phyloP scores from a whole-genome alignment of 2,888 invertebrate genomes.

The Buathra laborator region DNA sequence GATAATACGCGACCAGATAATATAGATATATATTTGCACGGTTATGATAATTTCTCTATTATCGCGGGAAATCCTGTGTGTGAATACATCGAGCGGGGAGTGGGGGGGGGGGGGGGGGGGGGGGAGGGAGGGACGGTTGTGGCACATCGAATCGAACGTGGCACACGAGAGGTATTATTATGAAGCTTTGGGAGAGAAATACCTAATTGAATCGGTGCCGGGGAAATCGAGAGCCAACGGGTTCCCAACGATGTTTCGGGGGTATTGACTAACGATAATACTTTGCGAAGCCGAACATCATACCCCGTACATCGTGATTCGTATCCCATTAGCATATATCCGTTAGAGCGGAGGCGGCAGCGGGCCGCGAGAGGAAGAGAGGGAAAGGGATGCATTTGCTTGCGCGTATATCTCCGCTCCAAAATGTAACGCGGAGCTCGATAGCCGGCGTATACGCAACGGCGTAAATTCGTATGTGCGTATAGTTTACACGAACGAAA shows the following conservation, averaged over 20 bases:
- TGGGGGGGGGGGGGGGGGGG: neutral
- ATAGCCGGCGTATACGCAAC: neutral
- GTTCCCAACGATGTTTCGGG: constrained; percentile 53
- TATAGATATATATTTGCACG: constrained; percentile 36
- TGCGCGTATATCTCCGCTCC: constrained; percentile 30
- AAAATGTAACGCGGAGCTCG: constrained; percentile 4
- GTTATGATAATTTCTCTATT: constrained; percentile 72
- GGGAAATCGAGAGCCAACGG: constrained; percentile 22
- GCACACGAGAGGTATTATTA: constrained; percentile 51
- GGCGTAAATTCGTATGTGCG: no score
- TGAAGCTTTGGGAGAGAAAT: constrained; percentile 51
- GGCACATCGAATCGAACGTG: constrained; percentile 42
- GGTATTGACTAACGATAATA: constrained; percentile 67
- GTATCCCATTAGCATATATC: constrained; percentile 67
- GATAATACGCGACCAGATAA: neutral
- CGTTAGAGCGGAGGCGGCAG: neutral
- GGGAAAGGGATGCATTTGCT: constrained; percentile 22
- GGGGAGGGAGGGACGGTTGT: neutral
- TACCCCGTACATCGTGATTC: constrained; percentile 65
- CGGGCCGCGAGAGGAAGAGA: no score
- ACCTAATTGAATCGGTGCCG: constrained; percentile 65
- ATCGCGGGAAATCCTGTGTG: constrained; percentile 54
- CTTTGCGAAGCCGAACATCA: constrained; percentile 67
- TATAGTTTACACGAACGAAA: neutral
- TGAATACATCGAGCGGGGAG: constrained; percentile 33